Evolutionary conservation across 2,113 vertebrate genomes (phyloP).

Genomic region (Agelaius tricolor): DNA sequence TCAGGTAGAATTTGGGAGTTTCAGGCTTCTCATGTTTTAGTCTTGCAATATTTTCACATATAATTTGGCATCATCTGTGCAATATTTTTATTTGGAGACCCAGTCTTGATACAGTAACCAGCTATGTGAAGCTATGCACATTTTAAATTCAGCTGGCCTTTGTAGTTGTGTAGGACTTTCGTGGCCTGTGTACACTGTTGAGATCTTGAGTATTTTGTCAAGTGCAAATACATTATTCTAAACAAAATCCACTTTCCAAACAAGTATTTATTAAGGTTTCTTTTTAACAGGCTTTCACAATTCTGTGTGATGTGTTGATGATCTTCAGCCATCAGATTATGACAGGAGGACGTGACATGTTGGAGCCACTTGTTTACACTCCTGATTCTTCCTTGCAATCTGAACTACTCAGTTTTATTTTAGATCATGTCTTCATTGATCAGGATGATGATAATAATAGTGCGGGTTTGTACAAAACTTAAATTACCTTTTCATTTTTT

Average conservation of each 20-base stretch:
- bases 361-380: conserved; percentile 94
- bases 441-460: conserved; percentile 96
- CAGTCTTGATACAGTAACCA: background rate
- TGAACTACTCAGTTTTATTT: conserved; percentile 95
- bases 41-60: background rate
- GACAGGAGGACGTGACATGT: conserved; percentile 91
- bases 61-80: background rate
- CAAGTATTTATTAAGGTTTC: background rate
- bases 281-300: conserved; percentile 91
- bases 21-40: background rate
- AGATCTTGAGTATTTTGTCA: background rate
- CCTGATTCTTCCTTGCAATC: conserved; percentile 94
- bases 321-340: conserved; percentile 99
- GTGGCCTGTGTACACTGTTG: background rate
- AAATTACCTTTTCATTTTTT: background rate
- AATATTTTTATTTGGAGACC: background rate
- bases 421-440: conserved; percentile 98
- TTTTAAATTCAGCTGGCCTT: background rate
- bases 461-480: conserved; percentile 79
- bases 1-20: background rate
- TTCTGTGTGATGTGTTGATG: conserved; percentile 95
- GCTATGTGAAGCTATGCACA: background rate
- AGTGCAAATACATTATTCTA: background rate
- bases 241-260: background rate
- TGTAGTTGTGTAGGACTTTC: background rate